These are phyloP conservation scores for Xerus inauris DNA, from an alignment of 2,113 vertebrate genomes.

Conservation along the genomic window DNA sequence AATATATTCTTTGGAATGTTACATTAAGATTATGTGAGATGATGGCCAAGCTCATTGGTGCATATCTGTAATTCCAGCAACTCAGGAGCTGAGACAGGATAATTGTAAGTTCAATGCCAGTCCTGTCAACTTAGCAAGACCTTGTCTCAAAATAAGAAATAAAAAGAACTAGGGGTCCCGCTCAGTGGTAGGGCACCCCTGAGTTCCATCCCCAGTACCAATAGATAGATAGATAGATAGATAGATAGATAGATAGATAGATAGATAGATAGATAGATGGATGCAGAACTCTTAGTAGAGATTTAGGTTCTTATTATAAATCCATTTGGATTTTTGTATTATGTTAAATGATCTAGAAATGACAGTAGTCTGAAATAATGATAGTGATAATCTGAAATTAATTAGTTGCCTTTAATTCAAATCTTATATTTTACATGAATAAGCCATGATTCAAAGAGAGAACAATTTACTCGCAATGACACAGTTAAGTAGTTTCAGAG, in stretches of 20 bases:
- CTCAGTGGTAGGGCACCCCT: too few species aligned
- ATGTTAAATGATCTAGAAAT: slow-evolving; percentile 28
- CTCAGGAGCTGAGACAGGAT: too few species aligned
- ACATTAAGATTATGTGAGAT: slow-evolving; percentile 43
- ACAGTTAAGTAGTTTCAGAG: neutral
- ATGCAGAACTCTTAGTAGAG: neutral
- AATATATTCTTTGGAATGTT: slow-evolving; percentile 21
- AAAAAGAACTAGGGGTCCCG: too few species aligned
- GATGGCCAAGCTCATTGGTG: neutral
- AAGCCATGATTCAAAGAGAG: neutral
- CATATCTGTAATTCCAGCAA: too few species aligned
- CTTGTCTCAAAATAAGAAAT: too few species aligned
- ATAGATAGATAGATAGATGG: neutral
- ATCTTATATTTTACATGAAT: neutral
- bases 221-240: too few species aligned
- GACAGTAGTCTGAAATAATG: slow-evolving; percentile 46
- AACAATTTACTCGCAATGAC: neutral
- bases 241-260: too few species aligned
- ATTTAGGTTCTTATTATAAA: slow-evolving; percentile 37
- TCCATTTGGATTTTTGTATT: neutral
- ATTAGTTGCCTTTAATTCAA: slow-evolving; percentile 40
- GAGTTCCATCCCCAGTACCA: too few species aligned
- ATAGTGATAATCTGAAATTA: neutral
- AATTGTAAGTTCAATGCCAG: too few species aligned
- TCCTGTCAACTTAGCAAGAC: too few species aligned